Base-by-base conservation (phyloP, 2,113 vertebrate species). In the Pluvianellus socialis region DNA sequence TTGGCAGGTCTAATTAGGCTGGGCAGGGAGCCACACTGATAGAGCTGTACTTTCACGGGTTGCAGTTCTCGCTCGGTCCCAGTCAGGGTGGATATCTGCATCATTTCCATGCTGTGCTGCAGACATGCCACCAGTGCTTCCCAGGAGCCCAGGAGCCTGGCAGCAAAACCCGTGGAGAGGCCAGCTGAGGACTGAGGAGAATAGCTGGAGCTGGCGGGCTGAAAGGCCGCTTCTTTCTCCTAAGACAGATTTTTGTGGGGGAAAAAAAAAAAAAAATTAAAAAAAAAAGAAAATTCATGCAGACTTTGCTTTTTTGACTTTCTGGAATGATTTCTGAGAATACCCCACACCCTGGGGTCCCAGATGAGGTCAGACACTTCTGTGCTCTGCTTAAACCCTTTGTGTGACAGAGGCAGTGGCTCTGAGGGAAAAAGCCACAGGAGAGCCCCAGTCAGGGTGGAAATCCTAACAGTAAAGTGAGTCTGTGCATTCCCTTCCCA, bases 21-120 rank as follows among this genome's bases (percentile, higher is more conserved):
- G 93, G 96, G 96, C 93, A 95, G 27, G 40, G 42, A 96, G 93
- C 96, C 96, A 96, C 1, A 1, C 87, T 92, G 96, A 97, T 95
- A 96, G 87, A 93, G 70, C 59, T 91, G 45, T 66, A 90, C 53
- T 93, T 95, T 61, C 6, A 0, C 73, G 66, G 50, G 30, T 88
- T 96, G 49, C 74, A 88, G 62, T 32, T 93, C 92, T 93, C 4
- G 0, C 52, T 82, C 0, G 0, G 35, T 95, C 58, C 24, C 72
- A 79, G 92, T 58, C 71, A 62, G 71, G 3, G 4, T 0, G 0
- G 58, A 16, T 91, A 56, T 72, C 87, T 85, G 65, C 65, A 44
- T 44, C 0, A 0, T 38, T 61, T 65, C 45, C 33, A 10, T 2
- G 22, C 40, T 12, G 8, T 12, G 14, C 8, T 72, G 49, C 82